Evolutionary conservation across 2,113 vertebrate species (phyloP).

Genomic region (Semnornis frantzii): DNA sequence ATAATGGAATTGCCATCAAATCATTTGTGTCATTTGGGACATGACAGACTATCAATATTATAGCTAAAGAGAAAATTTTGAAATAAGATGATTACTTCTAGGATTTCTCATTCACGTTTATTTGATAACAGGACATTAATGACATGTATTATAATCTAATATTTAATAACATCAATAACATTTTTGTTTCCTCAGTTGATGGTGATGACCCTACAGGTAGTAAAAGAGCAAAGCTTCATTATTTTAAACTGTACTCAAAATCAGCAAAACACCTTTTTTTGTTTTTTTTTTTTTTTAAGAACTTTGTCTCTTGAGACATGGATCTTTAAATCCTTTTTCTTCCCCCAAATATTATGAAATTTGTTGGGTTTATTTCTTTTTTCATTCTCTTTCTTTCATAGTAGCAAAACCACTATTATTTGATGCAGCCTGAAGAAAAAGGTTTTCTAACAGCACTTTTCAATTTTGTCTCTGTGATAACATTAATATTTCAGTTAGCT

Average conservation of each 20-base stretch:
- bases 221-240: neutral
- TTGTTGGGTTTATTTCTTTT: neutral
- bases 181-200: neutral
- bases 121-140: neutral
- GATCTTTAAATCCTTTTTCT: neutral
- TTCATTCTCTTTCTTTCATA: neutral
- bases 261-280: neutral
- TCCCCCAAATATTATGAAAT: neutral
- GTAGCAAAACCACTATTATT: neutral
- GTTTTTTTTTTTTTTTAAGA: neutral
- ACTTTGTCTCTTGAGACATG: neutral
- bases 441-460: neutral
- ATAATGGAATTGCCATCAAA: neutral
- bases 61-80: neutral
- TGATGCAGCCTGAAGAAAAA: neutral
- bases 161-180: no score
- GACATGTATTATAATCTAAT: no score
- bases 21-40: neutral
- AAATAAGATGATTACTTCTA: neutral
- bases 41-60: neutral
- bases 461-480: neutral
- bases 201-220: neutral
- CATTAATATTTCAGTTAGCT: neutral
- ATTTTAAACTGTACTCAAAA: neutral
- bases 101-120: neutral